Evolutionary conservation across 1,140 invertebrate genomes (phyloP).

Genomic region (Saccostrea echinata): DNA sequence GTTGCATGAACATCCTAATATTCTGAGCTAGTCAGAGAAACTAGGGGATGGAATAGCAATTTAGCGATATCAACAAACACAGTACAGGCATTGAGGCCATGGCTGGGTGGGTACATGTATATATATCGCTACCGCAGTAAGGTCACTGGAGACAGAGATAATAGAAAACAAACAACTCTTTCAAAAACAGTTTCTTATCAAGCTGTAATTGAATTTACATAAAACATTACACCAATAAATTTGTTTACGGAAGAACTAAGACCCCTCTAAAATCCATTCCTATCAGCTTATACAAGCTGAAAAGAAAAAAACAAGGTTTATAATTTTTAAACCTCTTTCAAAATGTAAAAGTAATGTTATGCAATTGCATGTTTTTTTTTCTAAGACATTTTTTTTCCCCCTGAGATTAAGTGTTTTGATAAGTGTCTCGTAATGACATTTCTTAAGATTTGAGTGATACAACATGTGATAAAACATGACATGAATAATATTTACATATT

Average conservation of each 20-base stretch:
- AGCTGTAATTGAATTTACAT: conserved; percentile 32
- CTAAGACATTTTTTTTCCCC: conserved; percentile 26
- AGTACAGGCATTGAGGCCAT: neutral
- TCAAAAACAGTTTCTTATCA: conserved; percentile 32
- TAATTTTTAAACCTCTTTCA: neutral
- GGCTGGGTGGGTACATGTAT: neutral
- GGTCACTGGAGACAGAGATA: conserved; percentile 6
- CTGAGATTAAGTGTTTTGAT: conserved; percentile 14
- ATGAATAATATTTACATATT: conserved; percentile 24
- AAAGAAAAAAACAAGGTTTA: neutral
- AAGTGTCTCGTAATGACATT: conserved; percentile 16
- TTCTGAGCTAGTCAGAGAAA: neutral
- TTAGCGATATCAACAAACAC: neutral
- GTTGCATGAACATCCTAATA: neutral
- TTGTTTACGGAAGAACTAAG: conserved; percentile 6
- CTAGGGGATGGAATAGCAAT: neutral
- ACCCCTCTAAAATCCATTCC: conserved; percentile 31
- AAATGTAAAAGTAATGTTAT: neutral
- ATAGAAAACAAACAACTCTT: conserved; percentile 30
- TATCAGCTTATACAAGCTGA: neutral
- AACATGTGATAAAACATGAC: conserved; percentile 5
- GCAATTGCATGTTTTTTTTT: neutral
- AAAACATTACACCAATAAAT: conserved; percentile 38
- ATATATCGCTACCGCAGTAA: neutral
- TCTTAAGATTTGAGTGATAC: conserved; percentile 36